Conservation (phyloP, 2,888 invertebrate genomes). For the Clistopyga incitator region DNA sequence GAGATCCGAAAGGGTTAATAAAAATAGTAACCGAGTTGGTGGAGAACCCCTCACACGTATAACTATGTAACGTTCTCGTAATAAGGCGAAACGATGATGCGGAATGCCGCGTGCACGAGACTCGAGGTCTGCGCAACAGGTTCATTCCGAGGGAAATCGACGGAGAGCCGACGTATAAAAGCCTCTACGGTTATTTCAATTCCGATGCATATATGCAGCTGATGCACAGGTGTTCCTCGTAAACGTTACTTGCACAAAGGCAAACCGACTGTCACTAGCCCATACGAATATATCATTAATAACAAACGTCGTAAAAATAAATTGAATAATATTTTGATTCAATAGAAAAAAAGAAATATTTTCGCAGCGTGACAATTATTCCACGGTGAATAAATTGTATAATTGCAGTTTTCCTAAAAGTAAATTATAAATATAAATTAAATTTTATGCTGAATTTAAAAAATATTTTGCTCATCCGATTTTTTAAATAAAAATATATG, state of each 20-base stretch:
- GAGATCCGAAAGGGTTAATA: no score
- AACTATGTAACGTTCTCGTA: conserved; percentile 20
- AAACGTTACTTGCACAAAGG: not conserved
- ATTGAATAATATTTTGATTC: not conserved
- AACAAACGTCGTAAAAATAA: not conserved
- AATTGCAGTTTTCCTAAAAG: no score
- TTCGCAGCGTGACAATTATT: no score
- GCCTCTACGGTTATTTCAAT: conserved; percentile 4
- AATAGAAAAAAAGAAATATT: no score
- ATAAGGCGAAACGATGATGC: conserved; percentile 11
- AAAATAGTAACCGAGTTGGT: no score
- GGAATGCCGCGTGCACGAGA: not conserved
- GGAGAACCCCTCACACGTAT: not conserved
- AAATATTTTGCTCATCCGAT: no score
- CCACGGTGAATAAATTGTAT: no score
- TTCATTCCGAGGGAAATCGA: not conserved
- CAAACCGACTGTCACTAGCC: not conserved
- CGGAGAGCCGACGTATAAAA: conserved; percentile 5
- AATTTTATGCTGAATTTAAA: no score
- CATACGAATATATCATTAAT: not conserved
- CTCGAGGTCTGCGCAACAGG: conserved; percentile 8
- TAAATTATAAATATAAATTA: no score
- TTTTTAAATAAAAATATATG: no score
- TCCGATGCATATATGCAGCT: not conserved
- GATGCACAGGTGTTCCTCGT: conserved; percentile 11